A percentile compares a stretch with the other conserved stretches of the same genome.
Conservation (phyloP, 2,113 vertebrate genomes). For the Ceyx cyanopectus region DNA sequence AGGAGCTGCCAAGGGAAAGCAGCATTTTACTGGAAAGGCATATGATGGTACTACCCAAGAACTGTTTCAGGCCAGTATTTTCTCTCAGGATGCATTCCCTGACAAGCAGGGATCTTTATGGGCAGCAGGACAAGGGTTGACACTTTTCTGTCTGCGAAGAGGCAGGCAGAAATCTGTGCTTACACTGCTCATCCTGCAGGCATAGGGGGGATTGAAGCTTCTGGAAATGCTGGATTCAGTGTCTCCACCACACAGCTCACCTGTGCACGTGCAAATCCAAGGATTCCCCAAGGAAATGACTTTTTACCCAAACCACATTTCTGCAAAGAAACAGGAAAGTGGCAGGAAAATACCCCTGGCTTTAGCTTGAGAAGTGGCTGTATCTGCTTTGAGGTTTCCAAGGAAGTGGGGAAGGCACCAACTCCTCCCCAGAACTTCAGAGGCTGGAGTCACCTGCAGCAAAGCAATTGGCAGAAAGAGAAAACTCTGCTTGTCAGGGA, state of each 20-base stretch:
- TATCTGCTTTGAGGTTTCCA: not conserved
- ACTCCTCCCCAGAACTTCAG: not conserved
- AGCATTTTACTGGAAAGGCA: not conserved
- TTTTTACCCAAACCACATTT: not conserved
- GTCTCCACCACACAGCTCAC: too few relatives aligned
- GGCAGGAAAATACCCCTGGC: not conserved
- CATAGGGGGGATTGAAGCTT: not conserved
- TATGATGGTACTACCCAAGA: not conserved
- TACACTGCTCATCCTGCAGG: not conserved
- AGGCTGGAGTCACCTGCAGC: conserved; percentile 21
- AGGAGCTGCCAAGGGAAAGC: not conserved
- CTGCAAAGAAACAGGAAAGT: not conserved
- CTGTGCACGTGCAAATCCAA: not conserved
- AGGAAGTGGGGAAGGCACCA: not conserved
- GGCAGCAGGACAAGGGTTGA: not conserved
- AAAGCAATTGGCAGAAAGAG: not conserved
- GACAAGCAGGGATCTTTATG: not conserved
- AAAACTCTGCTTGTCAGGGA: not conserved
- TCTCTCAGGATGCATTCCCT: not conserved
- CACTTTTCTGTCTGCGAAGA: not conserved
- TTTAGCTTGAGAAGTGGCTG: not conserved
- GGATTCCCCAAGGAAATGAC: not conserved
- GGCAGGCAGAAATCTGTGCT: not conserved
- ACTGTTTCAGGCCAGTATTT: not conserved
- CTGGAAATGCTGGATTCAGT: not conserved